Evolutionary conservation across 2,797 vertebrate species (phyloP).

Genomic region (Ispidina lecontei): DNA sequence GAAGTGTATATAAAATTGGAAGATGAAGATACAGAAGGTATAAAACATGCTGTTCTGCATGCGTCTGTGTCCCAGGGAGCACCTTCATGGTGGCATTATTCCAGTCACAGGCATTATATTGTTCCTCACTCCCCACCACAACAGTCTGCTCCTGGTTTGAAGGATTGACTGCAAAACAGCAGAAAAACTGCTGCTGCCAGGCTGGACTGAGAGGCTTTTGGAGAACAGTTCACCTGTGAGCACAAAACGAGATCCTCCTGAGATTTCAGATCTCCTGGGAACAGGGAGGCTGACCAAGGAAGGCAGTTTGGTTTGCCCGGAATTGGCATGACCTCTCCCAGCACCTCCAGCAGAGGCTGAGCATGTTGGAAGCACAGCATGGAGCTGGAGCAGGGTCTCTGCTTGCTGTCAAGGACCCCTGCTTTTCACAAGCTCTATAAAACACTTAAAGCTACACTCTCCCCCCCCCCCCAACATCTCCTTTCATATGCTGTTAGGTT

Average conservation of each 20-base stretch:
- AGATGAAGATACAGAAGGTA: neutral
- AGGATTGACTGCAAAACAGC: neutral
- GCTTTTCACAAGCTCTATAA: neutral
- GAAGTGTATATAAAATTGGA: neutral
- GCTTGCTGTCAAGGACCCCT: neutral
- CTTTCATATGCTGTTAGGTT: neutral
- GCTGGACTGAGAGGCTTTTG: neutral
- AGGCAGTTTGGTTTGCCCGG: neutral
- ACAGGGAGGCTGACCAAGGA: neutral
- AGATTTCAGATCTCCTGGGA: neutral
- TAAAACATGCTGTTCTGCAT: neutral
- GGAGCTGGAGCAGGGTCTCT: neutral
- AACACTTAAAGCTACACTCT: neutral
- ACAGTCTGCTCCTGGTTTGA: neutral
- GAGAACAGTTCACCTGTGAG: neutral
- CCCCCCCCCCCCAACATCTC: neutral
- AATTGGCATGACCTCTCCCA: neutral
- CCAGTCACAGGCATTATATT: neutral
- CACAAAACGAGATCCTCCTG: neutral
- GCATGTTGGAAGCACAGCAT: accelerated
- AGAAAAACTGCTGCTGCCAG: neutral
- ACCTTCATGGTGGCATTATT: neutral
- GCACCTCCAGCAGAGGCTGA: neutral
- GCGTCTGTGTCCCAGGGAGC: neutral
- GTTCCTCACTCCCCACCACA: neutral